phyloP scores from a whole-genome alignment of 2,888 invertebrate genomes.

The Idaea dimidiata region DNA sequence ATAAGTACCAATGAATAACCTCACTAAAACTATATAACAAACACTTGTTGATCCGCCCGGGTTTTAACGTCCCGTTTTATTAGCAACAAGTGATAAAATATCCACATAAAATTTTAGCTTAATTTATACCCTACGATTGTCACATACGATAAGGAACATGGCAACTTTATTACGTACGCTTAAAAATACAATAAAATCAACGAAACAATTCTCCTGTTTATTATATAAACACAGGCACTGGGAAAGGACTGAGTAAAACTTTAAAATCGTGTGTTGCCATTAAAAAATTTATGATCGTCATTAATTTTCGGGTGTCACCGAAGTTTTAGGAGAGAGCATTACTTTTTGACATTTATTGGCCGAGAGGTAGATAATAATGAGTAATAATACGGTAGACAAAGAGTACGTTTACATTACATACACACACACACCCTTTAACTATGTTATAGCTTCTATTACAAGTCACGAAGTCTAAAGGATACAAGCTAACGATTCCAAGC shows the following conservation, averaged over 20 bases:
- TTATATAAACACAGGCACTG: slow-evolving; percentile 61
- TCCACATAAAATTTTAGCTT: slow-evolving; percentile 38
- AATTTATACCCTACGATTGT: slow-evolving; percentile 44
- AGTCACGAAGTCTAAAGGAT: no score
- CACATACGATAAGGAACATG: slow-evolving; percentile 43
- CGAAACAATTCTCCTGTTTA: slow-evolving; percentile 46
- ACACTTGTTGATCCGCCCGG: slow-evolving; percentile 1
- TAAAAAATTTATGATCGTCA: slow-evolving; percentile 68
- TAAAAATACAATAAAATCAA: slow-evolving; percentile 62
- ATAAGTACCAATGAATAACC: background rate
- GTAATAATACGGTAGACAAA: background rate
- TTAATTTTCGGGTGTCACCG: slow-evolving; percentile 68
- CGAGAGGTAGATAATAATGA: slow-evolving; percentile 6
- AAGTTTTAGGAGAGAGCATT: slow-evolving; percentile 59
- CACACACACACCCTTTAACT: background rate
- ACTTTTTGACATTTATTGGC: slow-evolving; percentile 65
- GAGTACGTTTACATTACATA: slow-evolving; percentile 1
- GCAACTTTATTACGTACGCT: slow-evolving; percentile 59
- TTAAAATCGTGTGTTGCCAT: slow-evolving; percentile 55
- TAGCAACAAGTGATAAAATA: slow-evolving; percentile 29
- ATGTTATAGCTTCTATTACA: no score
- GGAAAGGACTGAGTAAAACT: slow-evolving; percentile 48
- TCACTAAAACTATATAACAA: background rate
- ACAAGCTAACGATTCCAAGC: no score
- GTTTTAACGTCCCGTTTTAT: slow-evolving; percentile 5